phyloP scores from a whole-genome alignment of 2,797 vertebrate genomes.

The Gastrophryne carolinensis region DNA sequence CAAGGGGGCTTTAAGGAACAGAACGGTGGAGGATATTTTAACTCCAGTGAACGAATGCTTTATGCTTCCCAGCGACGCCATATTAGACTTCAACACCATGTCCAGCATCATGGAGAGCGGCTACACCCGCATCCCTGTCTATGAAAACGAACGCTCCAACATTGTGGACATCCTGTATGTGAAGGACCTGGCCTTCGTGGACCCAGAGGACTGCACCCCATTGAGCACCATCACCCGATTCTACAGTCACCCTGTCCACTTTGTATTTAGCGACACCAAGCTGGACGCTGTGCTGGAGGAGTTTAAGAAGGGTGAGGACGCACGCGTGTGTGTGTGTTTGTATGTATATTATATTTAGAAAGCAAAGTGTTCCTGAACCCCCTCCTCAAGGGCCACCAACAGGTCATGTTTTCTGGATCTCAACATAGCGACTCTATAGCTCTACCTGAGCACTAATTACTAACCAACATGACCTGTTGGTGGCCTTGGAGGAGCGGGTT shows the following conservation, averaged over 20 bases:
- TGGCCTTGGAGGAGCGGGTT: too few relatives aligned
- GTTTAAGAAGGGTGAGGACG: slow-evolving; percentile 75
- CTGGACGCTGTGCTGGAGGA: slow-evolving; percentile 90
- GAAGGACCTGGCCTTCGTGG: slow-evolving; percentile 86
- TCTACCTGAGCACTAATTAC: too few relatives aligned
- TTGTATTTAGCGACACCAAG: slow-evolving; percentile 91
- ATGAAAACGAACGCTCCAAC: slow-evolving; percentile 89
- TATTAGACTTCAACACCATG: slow-evolving; percentile 87
- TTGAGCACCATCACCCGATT: slow-evolving; percentile 92
- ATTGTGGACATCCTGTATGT: slow-evolving; percentile 89
- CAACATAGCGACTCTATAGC: too few relatives aligned
- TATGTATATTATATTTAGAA: too few relatives aligned
- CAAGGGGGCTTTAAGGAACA: slow-evolving; percentile 78
- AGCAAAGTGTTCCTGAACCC: too few relatives aligned
- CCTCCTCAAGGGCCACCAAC: too few relatives aligned
- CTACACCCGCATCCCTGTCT: slow-evolving; percentile 87
- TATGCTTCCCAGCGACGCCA: slow-evolving; percentile 79
- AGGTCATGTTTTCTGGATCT: too few relatives aligned
- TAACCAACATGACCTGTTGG: too few relatives aligned
- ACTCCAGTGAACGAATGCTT: slow-evolving; percentile 88
- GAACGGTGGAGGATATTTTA: slow-evolving; percentile 88
- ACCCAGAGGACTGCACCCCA: slow-evolving; percentile 86
- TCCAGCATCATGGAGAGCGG: slow-evolving; percentile 92
- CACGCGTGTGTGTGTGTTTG: too few relatives aligned
- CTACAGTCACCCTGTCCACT: slow-evolving; percentile 91